phyloP scores from a whole-genome alignment of 2,113 vertebrate species.

The Potamarius usumacintae region DNA sequence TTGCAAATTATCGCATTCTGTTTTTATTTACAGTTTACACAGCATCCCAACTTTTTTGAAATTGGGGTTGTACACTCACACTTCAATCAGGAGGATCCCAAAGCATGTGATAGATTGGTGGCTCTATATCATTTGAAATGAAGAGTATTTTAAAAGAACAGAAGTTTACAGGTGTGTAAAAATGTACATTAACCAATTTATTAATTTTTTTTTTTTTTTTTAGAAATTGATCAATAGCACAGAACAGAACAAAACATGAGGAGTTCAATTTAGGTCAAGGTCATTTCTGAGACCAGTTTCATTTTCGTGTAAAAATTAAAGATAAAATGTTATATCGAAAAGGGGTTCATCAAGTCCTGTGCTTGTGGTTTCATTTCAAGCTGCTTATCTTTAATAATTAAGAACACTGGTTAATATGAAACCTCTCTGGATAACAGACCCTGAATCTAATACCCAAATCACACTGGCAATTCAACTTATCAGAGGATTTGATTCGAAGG shows the following conservation, averaged over 20 bases:
- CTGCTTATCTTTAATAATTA: slow-evolving; percentile 66
- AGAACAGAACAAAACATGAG: no score
- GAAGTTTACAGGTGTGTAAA: background rate
- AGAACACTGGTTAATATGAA: slow-evolving; percentile 63
- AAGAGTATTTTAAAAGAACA: background rate
- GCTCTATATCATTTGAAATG: background rate
- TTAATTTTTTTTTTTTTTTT: no score
- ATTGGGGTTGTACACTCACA: background rate
- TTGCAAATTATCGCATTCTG: no score
- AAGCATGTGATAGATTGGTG: background rate
- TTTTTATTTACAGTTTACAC: no score
- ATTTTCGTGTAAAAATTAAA: slow-evolving; percentile 11
- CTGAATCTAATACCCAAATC: slow-evolving; percentile 51
- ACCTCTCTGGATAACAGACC: slow-evolving; percentile 55
- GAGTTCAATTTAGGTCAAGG: background rate
- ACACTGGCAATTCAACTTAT: slow-evolving; percentile 25
- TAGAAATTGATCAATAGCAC: no score
- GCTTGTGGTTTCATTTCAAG: slow-evolving; percentile 46
- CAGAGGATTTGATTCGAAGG: slow-evolving; percentile 5
- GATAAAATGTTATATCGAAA: slow-evolving; percentile 41
- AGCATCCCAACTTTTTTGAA: no score
- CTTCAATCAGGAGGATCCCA: background rate
- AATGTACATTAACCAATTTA: background rate
- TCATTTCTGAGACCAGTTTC: background rate
- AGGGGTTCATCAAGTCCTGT: slow-evolving; percentile 39